phyloP scores from a whole-genome alignment of 2,797 vertebrate genomes.

The Scolopax bukidnonensis region DNA sequence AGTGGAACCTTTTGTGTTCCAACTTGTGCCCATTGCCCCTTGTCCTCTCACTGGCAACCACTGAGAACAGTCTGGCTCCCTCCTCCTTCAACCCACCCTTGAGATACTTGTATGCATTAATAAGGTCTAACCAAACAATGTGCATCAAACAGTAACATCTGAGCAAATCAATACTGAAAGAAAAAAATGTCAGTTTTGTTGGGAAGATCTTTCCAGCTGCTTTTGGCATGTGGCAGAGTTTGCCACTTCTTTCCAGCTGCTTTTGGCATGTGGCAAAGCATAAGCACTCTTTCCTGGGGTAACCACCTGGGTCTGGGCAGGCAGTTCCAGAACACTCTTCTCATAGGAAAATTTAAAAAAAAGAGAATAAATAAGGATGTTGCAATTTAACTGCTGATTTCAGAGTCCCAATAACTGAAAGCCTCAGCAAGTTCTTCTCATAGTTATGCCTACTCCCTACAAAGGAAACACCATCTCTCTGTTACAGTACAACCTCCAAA shows the following conservation, averaged over 20 bases:
- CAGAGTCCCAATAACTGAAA: background rate
- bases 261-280: background rate
- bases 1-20: too few relatives aligned
- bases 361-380: background rate
- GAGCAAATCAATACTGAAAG: background rate
- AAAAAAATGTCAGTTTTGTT: background rate
- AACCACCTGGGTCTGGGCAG: background rate
- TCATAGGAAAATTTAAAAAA: background rate
- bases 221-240: background rate
- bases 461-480: background rate
- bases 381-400: background rate
- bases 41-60: too few relatives aligned
- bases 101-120: too few relatives aligned
- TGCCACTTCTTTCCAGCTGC: background rate
- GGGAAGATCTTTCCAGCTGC: background rate
- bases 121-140: background rate
- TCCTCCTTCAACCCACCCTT: too few relatives aligned
- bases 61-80: too few relatives aligned
- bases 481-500: background rate
- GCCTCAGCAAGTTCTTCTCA: background rate
- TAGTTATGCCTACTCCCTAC: background rate
- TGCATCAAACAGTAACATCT: background rate
- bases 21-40: too few relatives aligned
- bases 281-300: background rate
- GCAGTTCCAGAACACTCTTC: background rate